phyloP scores from a whole-genome alignment of 2,797 vertebrate species.

The Notoglanidium macrostoma region DNA sequence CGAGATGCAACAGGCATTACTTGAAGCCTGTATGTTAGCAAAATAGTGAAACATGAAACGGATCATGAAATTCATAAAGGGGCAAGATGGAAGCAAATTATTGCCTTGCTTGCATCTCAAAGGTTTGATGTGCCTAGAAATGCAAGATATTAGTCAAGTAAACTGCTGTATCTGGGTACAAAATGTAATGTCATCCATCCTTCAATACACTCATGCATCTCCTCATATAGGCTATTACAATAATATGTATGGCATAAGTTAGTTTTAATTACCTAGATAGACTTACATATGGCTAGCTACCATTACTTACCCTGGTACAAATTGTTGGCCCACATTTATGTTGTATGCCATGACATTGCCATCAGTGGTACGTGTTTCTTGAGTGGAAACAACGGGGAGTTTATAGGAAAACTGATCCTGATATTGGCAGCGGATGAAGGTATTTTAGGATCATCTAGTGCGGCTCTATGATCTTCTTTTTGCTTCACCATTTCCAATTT shows the following conservation, averaged over 20 bases:
- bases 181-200: not conserved
- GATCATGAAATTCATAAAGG: too few relatives aligned
- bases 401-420: not conserved
- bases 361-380: not conserved
- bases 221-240: not conserved
- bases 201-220: not conserved
- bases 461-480: not conserved
- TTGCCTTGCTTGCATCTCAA: not conserved
- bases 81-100: not conserved
- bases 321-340: not conserved
- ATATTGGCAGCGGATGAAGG: not conserved
- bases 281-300: not conserved
- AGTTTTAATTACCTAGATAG: not conserved
- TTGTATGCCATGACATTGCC: not conserved
- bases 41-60: too few relatives aligned
- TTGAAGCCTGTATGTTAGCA: not conserved
- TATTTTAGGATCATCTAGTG: not conserved
- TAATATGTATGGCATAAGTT: not conserved
- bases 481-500: not conserved
- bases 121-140: not conserved
- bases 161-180: not conserved
- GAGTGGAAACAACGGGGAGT: not conserved
- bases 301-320: not conserved
- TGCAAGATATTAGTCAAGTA: not conserved
- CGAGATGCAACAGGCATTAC: not conserved